Evolutionary conservation across 2,888 invertebrate species (phyloP).

Genomic region (Alitta virens): DNA sequence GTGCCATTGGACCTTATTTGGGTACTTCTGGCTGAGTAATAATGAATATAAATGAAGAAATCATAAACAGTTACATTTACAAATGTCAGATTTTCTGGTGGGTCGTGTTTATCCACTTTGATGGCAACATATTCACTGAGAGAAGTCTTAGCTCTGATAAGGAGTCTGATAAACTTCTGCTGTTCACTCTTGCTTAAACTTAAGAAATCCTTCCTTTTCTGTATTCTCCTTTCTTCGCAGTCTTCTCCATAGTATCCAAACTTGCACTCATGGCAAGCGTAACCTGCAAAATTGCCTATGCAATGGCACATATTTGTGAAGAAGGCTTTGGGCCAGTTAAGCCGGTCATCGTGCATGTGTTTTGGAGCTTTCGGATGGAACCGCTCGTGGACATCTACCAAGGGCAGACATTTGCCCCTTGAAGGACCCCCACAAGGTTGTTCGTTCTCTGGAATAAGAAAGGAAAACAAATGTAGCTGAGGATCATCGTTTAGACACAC

Average conservation of each 20-base stretch:
- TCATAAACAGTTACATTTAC: conserved; percentile 6
- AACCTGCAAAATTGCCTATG: conserved; percentile 10
- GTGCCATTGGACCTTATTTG: conserved; percentile 4
- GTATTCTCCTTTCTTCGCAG: conserved; percentile 5
- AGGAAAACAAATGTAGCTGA: too few species aligned
- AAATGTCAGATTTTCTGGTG: background rate
- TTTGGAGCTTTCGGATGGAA: background rate
- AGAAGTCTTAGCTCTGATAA: conserved; percentile 5
- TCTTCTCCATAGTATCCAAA: conserved; percentile 15
- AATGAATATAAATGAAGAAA: conserved; percentile 12
- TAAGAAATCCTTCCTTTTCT: conserved; percentile 7
- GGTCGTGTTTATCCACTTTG: conserved; percentile 1
- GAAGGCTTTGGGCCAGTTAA: conserved; percentile 21
- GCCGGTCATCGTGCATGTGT: conserved; percentile 18
- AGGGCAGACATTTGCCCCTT: conserved; percentile 13
- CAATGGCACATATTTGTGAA: conserved; percentile 16
- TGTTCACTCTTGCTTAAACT: conserved; percentile 7
- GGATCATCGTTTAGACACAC: too few species aligned
- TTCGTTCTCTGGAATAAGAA: background rate
- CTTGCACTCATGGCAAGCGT: conserved; percentile 17
- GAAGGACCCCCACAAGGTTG: conserved; percentile 10
- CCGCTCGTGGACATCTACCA: conserved; percentile 6
- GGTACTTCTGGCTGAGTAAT: conserved; percentile 13
- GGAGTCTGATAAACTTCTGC: conserved; percentile 1
- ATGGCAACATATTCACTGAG: conserved; percentile 12